phyloP scores from a whole-genome alignment of 2,113 vertebrate genomes.

The Chloroceryle aenea region DNA sequence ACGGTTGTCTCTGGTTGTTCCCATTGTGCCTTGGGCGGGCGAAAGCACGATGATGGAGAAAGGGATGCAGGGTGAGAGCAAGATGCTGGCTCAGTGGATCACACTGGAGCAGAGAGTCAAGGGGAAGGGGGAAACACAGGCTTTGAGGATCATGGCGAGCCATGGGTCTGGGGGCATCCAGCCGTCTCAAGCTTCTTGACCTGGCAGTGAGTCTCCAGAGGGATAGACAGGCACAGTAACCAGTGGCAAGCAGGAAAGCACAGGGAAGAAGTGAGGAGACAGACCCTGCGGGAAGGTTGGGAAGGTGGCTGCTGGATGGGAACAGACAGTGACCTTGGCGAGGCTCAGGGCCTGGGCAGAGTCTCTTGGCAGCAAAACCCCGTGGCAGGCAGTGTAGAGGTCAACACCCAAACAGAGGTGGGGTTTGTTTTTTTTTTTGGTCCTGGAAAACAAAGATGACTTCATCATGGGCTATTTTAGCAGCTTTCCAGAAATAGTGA shows the following conservation, averaged over 20 bases:
- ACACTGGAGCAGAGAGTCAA: rapidly evolving
- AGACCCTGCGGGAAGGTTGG: not conserved
- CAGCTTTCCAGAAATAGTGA: conserved; percentile 21
- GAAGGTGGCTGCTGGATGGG: not conserved
- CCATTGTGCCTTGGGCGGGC: not conserved
- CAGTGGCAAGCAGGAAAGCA: rapidly evolving
- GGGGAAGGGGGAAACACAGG: not conserved
- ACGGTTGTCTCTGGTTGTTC: not conserved
- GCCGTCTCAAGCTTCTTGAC: rapidly evolving
- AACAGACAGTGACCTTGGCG: not conserved
- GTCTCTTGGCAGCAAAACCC: not conserved
- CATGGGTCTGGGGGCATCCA: not conserved
- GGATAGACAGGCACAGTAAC: not conserved
- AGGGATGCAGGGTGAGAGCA: not conserved
- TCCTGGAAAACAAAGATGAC: not conserved
- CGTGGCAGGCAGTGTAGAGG: not conserved
- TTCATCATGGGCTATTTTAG: conserved; percentile 23
- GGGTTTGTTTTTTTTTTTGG: not conserved
- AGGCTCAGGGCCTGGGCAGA: not conserved
- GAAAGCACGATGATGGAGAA: not conserved
- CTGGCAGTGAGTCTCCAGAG: rapidly evolving
- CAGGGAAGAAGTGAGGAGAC: not conserved
- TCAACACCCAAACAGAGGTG: not conserved
- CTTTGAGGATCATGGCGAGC: rapidly evolving
- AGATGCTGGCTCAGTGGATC: not conserved